A percentile compares a stretch with the other conserved stretches of the same genome.
Evolutionary conservation across 2,797 vertebrate genomes (phyloP).

Genomic region (Heteromormyrus szaboi): DNA sequence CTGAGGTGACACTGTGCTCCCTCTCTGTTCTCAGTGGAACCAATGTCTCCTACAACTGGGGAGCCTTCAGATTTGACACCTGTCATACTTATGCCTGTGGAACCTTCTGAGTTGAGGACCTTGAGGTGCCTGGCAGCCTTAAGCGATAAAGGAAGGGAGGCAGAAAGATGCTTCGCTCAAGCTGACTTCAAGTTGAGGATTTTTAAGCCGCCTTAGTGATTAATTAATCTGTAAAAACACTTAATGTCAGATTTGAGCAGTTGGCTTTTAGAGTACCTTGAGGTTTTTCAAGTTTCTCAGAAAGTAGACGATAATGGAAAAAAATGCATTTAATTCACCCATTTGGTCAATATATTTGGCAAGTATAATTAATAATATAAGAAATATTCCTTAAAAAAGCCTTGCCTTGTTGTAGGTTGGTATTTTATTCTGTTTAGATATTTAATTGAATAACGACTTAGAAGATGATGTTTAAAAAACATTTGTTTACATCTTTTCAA

Average conservation of each 20-base stretch:
- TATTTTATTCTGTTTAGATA: background rate
- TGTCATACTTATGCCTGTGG: constrained; percentile 57
- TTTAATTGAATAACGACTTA: background rate
- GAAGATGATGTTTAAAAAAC: background rate
- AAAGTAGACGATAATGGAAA: background rate
- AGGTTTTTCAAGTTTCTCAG: background rate
- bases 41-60: constrained; percentile 25
- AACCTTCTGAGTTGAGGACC: constrained; percentile 50
- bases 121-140: constrained; percentile 41
- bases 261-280: background rate
- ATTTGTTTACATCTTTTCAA: background rate
- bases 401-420: background rate
- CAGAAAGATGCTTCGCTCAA: background rate
- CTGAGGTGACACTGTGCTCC: constrained; percentile 56
- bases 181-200: constrained; percentile 10
- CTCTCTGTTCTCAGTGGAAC: constrained; percentile 44
- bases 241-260: background rate
- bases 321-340: background rate
- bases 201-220: background rate
- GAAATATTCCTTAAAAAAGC: background rate
- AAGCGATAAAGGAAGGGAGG: constrained; percentile 28
- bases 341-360: background rate
- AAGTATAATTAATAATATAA: background rate
- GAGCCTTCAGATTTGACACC: constrained; percentile 50
- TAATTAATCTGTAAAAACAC: background rate